Evolutionary conservation across 1,140 invertebrate species (phyloP).

Genomic region (Drosophila sproati): DNA sequence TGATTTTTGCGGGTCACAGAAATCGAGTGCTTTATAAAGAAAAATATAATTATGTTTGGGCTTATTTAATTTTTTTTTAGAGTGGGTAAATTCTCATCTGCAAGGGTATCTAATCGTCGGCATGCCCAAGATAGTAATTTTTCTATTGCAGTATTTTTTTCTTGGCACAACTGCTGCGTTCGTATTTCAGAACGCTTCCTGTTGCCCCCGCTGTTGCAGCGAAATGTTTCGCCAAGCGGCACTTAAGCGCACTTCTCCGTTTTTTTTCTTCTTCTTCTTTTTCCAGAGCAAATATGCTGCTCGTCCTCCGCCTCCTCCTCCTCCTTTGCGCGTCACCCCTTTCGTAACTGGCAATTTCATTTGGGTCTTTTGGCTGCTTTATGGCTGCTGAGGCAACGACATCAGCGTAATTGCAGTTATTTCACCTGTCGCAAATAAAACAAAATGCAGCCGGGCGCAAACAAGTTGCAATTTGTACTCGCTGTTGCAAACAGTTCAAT

Average conservation of each 20-base stretch:
- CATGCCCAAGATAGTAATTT: constrained; percentile 55
- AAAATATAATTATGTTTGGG: too few species aligned
- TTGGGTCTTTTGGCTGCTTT: constrained; percentile 33
- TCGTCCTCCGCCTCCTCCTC: neutral
- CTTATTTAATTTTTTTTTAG: too few species aligned
- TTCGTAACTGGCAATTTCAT: constrained; percentile 65
- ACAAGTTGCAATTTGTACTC: constrained; percentile 78
- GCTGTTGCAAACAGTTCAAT: constrained; percentile 79
- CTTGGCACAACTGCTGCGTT: constrained; percentile 22
- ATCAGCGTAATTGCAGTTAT: constrained; percentile 80
- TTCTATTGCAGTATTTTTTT: neutral
- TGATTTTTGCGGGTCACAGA: too few species aligned
- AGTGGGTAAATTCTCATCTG: neutral
- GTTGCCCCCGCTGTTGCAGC: constrained; percentile 39
- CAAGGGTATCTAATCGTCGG: neutral
- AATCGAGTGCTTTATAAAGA: too few species aligned
- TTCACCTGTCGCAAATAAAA: constrained; percentile 82
- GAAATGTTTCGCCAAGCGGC: constrained; percentile 81
- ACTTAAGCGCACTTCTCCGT: constrained; percentile 69
- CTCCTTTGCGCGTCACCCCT: neutral
- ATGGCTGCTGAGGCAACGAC: constrained; percentile 31
- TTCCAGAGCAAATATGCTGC: constrained; percentile 71
- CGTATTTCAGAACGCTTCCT: constrained; percentile 63
- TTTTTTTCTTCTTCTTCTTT: constrained; percentile 15
- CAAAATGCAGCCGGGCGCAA: constrained; percentile 75